These are phyloP conservation scores for Aphidius ervi DNA, from an alignment of 1,140 invertebrate genomes.

Conservation along the genomic window DNA sequence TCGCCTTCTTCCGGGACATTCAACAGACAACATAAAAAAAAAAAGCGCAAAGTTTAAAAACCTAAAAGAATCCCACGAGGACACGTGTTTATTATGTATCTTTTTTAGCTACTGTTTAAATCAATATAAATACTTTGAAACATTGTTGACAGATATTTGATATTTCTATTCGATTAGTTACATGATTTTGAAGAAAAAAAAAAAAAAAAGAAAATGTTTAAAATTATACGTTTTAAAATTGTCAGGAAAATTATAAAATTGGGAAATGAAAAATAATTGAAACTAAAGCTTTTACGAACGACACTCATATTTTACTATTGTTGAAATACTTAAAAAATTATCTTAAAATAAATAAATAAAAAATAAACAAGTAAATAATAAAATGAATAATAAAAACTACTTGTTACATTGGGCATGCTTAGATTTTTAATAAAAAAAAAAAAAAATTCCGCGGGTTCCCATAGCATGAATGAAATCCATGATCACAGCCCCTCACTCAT, in stretches of 20 bases:
- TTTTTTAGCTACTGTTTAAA: too few relatives aligned
- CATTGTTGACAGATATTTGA: too few relatives aligned
- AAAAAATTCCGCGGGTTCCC: neutral
- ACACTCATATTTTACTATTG: too few relatives aligned
- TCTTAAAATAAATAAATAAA: neutral
- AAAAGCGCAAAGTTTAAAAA: conserved; percentile 25
- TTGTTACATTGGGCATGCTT: neutral
- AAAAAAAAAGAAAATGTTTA: too few relatives aligned
- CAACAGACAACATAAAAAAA: conserved; percentile 14
- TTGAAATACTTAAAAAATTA: neutral
- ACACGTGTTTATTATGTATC: neutral
- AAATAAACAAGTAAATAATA: neutral
- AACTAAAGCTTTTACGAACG: too few relatives aligned
- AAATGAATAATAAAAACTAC: neutral
- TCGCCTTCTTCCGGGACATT: conserved; percentile 32
- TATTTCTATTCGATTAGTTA: too few relatives aligned
- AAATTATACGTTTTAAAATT: too few relatives aligned
- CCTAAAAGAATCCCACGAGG: neutral
- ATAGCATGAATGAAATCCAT: conserved; percentile 14
- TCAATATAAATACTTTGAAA: too few relatives aligned
- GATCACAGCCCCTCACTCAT: conserved; percentile 1
- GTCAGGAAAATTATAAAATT: too few relatives aligned
- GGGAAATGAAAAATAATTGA: too few relatives aligned
- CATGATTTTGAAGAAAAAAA: too few relatives aligned
- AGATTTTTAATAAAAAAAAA: neutral